Evolutionary conservation across 23 tunicate genomes (phyloP).

Genomic region (Aplidium turbinatum): DNA sequence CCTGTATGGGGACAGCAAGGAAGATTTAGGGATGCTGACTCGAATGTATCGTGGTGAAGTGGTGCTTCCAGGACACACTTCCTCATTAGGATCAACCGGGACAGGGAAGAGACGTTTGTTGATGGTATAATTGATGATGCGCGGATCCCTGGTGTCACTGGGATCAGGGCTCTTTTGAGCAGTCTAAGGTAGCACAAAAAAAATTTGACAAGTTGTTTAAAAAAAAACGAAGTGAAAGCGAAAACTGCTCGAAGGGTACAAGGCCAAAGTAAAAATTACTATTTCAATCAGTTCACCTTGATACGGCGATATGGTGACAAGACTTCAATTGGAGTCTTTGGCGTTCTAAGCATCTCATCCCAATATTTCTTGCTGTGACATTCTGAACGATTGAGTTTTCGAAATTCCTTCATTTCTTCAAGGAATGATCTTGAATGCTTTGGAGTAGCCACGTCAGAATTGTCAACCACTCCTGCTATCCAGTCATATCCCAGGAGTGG

Average conservation of each 20-base stretch:
- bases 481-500: conserved; percentile 91
- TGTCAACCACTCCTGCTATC: conserved; percentile 87
- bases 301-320: conserved; percentile 11
- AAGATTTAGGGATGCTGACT: conserved; percentile 84
- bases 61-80: conserved; percentile 39
- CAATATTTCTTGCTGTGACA: conserved; percentile 62
- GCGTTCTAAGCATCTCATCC: conserved; percentile 58
- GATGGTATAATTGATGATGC: conserved; percentile 77
- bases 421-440: conserved; percentile 43
- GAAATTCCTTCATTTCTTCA: conserved; percentile 78
- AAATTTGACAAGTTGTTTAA: no score
- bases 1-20: conserved; percentile 57
- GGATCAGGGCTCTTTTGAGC: conserved; percentile 79
- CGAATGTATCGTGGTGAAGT: conserved; percentile 75
- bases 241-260: no score
- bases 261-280: no score
- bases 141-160: conserved; percentile 62
- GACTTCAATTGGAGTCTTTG: conserved; percentile 46
- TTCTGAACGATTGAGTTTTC: conserved; percentile 69
- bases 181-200: no score
- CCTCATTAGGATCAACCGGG: conserved; percentile 57
- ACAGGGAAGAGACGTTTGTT: conserved; percentile 89
- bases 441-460: conserved; percentile 35
- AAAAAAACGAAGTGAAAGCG: no score
- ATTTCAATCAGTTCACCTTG: neutral